A percentile compares a stretch with the other conserved stretches of the same genome.
Evolutionary conservation across 2,797 vertebrate species (phyloP).

Genomic region (Nannoperca australis): DNA sequence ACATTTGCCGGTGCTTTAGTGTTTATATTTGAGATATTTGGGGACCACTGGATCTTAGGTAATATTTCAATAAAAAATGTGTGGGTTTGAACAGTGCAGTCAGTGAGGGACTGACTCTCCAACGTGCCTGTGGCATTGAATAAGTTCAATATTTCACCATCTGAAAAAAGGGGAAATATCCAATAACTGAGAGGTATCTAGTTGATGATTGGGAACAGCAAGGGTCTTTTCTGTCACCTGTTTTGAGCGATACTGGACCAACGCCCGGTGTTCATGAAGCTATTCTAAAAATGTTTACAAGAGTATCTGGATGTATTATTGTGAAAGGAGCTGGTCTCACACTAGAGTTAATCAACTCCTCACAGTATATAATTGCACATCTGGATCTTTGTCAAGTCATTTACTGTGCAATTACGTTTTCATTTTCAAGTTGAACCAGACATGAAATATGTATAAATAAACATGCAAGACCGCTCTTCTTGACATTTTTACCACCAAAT

Average conservation of each 20-base stretch:
- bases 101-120: not conserved
- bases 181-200: not conserved
- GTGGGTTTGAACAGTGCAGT: not conserved
- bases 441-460: not conserved
- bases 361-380: not conserved
- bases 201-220: not conserved
- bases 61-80: not conserved
- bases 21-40: not conserved
- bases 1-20: not conserved
- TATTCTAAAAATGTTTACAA: not conserved
- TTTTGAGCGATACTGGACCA: not conserved
- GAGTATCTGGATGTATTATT: not conserved
- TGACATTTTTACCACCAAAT: not conserved
- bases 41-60: not conserved
- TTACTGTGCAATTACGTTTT: not conserved
- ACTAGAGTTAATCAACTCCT: not conserved
- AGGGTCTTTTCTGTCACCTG: not conserved
- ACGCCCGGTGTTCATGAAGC: not conserved
- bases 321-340: not conserved
- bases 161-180: not conserved
- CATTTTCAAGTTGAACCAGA: not conserved
- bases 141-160: not conserved
- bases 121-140: not conserved
- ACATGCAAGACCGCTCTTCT: not conserved
- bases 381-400: not conserved